These are phyloP conservation scores for Acanthurus lineatus DNA, from an alignment of 2,797 vertebrate genomes.

Conservation along the genomic window DNA sequence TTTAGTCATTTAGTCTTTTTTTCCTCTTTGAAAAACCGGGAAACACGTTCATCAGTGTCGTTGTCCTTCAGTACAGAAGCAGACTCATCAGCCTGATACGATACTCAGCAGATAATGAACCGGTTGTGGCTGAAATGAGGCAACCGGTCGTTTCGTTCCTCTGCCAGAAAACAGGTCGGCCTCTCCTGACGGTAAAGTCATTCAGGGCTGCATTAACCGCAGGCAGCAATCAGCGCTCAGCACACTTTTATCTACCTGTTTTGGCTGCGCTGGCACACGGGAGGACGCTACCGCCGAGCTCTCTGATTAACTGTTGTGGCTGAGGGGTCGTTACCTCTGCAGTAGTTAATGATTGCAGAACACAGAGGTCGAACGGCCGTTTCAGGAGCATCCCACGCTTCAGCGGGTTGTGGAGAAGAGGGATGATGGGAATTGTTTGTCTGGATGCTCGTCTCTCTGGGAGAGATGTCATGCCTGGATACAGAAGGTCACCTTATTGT, in stretches of 20 bases:
- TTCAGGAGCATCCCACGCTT: slow-evolving; percentile 39
- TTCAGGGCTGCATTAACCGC: slow-evolving; percentile 35
- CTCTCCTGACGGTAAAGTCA: slow-evolving; percentile 51
- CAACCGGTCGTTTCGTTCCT: slow-evolving; percentile 32
- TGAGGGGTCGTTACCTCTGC: slow-evolving; percentile 52
- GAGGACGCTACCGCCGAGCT: slow-evolving; percentile 4
- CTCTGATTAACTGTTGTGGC: slow-evolving; percentile 42
- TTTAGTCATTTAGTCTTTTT: slow-evolving; percentile 18
- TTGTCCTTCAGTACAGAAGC: slow-evolving; percentile 23
- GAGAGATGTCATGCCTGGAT: slow-evolving; percentile 53
- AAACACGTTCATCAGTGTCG: background rate
- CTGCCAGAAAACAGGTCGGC: slow-evolving; percentile 30
- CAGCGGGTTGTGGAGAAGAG: slow-evolving; percentile 19
- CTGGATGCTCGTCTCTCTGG: slow-evolving; percentile 39
- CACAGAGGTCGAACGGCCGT: slow-evolving; percentile 46
- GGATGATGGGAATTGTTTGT: slow-evolving; percentile 54
- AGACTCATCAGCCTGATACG: slow-evolving; percentile 21
- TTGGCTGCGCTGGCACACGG: slow-evolving; percentile 31
- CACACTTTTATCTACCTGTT: slow-evolving; percentile 49
- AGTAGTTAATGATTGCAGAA: slow-evolving; percentile 48
- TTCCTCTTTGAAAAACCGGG: background rate
- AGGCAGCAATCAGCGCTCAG: slow-evolving; percentile 27
- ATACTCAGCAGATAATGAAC: slow-evolving; percentile 20
- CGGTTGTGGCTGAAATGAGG: background rate
- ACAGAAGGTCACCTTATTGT: slow-evolving; percentile 65